Evolutionary conservation across 2,888 invertebrate species (phyloP), one percentile per base, ranked within the genome.

Genomic region (Elaeidobius kamerunicus): DNA sequence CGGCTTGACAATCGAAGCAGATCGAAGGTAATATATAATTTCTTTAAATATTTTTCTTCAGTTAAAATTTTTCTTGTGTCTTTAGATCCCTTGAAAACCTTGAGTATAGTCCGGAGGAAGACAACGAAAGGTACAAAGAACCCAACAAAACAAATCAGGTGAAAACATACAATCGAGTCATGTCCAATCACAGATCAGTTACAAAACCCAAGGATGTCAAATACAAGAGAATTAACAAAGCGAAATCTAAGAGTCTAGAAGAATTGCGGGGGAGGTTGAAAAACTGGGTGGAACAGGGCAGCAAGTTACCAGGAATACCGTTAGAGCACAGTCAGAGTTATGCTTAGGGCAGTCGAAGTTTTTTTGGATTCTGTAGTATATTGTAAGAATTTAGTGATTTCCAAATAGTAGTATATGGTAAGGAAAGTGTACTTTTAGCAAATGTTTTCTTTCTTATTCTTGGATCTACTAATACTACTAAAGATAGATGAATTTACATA

Each of bases 181-280:
- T 91, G 91, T 89, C 88, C 38, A 91, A 91, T 73, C 91, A 92
- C 71, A 79, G 91, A 58, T 90, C 89, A 44, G 91, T 92, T 43
- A 91, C 90, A 3, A 91, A 91, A 70, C 91, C 91, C 59, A 91
- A 91, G 75, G 91, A 92, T 69, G 91, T 91, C 23, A 91, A 91
- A 73, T 91, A 91, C 75, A 91, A 91, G 71, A 80, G 91, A 67
- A 91, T 91, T 71, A 91, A 91, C 70, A 91, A 91, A 70, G 91
- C 91, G 3, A 91, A 91, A 69, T 91, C 91, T 56, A 90, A 91
- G 74, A 91, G 91, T 65, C 75, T 91, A 60, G 91, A 91, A 65
- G 91, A 91, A 66, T 69, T 91, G 51, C 75, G 91, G 2, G 91
- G 91, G 0, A 78, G 89, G 58, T 78, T 91, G 68, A 87, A 87